Percentiles rank a stretch among this genome's conserved stretches.
These are phyloP conservation scores for Agrochola macilenta DNA, from an alignment of 2,888 invertebrate genomes.

Conservation along the genomic window DNA sequence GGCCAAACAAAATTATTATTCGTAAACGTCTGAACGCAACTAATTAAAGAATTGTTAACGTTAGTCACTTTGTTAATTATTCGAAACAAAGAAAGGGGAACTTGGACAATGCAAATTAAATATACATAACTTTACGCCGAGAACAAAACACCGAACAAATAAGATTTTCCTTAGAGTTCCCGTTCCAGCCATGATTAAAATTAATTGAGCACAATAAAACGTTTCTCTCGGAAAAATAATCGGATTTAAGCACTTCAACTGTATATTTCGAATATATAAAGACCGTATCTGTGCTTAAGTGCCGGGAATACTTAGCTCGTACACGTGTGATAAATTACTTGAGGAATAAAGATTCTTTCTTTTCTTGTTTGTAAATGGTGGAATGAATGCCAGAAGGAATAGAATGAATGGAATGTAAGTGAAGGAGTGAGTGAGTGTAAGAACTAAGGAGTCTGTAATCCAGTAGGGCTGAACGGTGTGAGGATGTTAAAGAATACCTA, in stretches of 20 bases:
- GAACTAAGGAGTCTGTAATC: background rate
- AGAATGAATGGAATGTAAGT: background rate
- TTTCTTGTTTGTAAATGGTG: background rate
- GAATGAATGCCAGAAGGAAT: background rate
- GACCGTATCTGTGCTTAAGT: background rate
- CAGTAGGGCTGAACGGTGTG: background rate
- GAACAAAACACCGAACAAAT: constrained; percentile 45
- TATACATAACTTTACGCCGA: constrained; percentile 49
- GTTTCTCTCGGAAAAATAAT: constrained; percentile 24
- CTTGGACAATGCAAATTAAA: constrained; percentile 59
- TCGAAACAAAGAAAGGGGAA: constrained; percentile 42
- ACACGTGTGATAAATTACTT: constrained; percentile 15
- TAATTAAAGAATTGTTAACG: constrained; percentile 51
- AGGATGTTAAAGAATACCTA: background rate
- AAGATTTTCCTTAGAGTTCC: constrained; percentile 27
- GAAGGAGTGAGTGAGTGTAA: background rate
- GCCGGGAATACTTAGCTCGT: constrained; percentile 2
- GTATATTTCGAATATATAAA: background rate
- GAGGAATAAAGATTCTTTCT: background rate
- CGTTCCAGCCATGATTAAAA: constrained; percentile 25
- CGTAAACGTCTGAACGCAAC: constrained; percentile 25
- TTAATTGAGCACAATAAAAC: constrained; percentile 28
- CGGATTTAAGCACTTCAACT: constrained; percentile 14
- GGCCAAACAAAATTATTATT: constrained; percentile 40
- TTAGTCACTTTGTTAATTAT: constrained; percentile 46